These are phyloP conservation scores for Schizaphis graminum DNA, from an alignment of 2,888 invertebrate genomes.

Conservation along the genomic window DNA sequence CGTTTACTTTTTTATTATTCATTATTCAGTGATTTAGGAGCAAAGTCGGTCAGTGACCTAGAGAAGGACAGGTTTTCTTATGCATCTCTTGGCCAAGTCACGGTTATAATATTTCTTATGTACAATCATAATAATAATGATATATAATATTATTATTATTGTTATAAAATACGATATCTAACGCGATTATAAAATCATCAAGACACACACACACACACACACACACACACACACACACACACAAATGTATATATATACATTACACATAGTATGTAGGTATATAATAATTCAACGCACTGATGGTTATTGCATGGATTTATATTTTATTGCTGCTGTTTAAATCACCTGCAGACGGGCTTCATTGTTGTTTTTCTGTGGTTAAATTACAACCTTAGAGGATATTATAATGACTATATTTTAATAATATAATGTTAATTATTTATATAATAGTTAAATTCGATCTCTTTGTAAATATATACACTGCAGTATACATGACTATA, in stretches of 20 bases:
- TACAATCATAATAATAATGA: slow-evolving; percentile 1
- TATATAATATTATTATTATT: slow-evolving; percentile 42
- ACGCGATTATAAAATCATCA: slow-evolving; percentile 48
- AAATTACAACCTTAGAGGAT: not conserved
- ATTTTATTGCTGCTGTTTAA: slow-evolving; percentile 13
- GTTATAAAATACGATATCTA: slow-evolving; percentile 43
- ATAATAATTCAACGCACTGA: slow-evolving; percentile 15
- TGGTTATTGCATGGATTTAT: slow-evolving; percentile 20
- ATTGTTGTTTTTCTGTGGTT: slow-evolving; percentile 15
- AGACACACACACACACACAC: not conserved
- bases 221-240: not conserved
- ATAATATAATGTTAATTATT: slow-evolving; percentile 14
- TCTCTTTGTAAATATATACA: not conserved
- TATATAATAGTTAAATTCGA: not conserved
- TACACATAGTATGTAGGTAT: not conserved
- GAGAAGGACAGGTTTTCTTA: slow-evolving; percentile 60
- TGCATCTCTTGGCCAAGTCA: slow-evolving; percentile 51
- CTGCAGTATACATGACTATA: not conserved
- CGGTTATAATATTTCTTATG: slow-evolving; percentile 44
- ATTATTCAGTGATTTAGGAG: slow-evolving; percentile 54
- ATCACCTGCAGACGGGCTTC: not conserved
- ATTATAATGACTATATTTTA: not conserved
- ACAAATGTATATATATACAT: too few species aligned
- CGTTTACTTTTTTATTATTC: slow-evolving; percentile 58
- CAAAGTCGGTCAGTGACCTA: slow-evolving; percentile 63